Evolutionary conservation across 37 sponge, comb jelly and placozoan genomes (phyloP), one percentile per base, ranked within the genome.

Genomic region (Spongilla lacustris): DNA sequence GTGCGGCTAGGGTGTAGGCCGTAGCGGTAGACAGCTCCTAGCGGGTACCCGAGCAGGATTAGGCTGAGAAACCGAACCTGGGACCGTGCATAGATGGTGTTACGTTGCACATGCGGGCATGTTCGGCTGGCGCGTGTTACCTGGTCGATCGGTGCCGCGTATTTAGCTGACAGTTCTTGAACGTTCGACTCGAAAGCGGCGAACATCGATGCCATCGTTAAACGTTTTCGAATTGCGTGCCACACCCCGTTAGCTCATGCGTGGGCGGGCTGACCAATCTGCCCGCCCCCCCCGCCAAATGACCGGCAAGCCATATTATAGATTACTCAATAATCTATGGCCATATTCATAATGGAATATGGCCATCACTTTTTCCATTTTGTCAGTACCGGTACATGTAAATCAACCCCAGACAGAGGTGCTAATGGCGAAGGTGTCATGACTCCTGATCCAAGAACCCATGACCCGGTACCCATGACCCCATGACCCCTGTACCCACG

Each of bases 51-150:
- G 36, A 86, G 49, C 19, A 78, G 38, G 75, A 89, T 28, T 0
- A 93, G 71, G 25, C 80, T 69, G 2, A 93, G 37, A 74, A 89
- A 93, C n/a, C 91, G 76, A 13, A 86, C 48, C 93, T 93, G 66
- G 26, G 66, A 75, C 67, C 12, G 33, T 67, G 9, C 34, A 9
- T 2, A 28, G 49, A 4, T 4, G 29, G 26, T 5, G 27, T 10
- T 2, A 11, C 66, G 14, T 19, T 17, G 19, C 58, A 17, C 58
- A 58, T 14, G 58, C 58, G 58, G 8, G 46, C n/a, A 58, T 17
- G 21, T 10, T 58, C 58, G 1, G 58, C 58, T 58, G 19, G 58
- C 19, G 17, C 30, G 30, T 73, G 22, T 73, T 73, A 34, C 74
- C 30, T 73, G 32, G n/a, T 33, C 30, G 10, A 33, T 73, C 0